Percentiles rank a stretch among this genome's conserved stretches.
phyloP scores from a whole-genome alignment of 2,797 vertebrate species.

The Mormyrops boulengeri region DNA sequence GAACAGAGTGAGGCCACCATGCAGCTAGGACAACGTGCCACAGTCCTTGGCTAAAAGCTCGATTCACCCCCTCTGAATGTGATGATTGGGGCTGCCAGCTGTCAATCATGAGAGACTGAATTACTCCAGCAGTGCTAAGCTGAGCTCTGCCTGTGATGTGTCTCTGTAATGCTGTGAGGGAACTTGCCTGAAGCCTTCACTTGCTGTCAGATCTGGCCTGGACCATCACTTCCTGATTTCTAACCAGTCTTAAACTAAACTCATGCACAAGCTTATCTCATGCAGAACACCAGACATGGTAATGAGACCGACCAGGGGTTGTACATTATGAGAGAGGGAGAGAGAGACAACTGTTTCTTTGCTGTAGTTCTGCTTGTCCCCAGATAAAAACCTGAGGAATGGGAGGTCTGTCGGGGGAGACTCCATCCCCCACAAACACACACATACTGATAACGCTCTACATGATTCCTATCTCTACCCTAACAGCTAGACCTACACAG shows the following conservation, averaged over 20 bases:
- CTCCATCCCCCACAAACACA: background rate
- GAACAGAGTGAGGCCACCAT: background rate
- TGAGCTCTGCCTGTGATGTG: background rate
- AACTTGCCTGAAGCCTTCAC: background rate
- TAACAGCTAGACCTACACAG: background rate
- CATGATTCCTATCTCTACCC: background rate
- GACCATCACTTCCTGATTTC: background rate
- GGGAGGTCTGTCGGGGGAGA: background rate
- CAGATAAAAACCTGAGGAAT: background rate
- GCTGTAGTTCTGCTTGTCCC: background rate
- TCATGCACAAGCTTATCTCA: background rate
- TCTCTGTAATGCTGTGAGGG: background rate
- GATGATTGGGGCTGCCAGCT: background rate
- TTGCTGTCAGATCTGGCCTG: background rate
- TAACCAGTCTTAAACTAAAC: background rate
- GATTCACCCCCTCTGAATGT: background rate
- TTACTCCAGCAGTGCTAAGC: background rate
- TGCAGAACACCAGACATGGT: background rate
- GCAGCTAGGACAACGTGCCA: background rate
- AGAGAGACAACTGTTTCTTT: background rate
- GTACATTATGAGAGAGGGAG: background rate
- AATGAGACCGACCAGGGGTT: background rate
- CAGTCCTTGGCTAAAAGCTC: background rate
- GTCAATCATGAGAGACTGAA: background rate
- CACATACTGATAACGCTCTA: background rate